Percentiles rank a stretch among this genome's conserved stretches.
Conservation (phyloP, 2,888 invertebrate species). For the Ischnura elegans region DNA sequence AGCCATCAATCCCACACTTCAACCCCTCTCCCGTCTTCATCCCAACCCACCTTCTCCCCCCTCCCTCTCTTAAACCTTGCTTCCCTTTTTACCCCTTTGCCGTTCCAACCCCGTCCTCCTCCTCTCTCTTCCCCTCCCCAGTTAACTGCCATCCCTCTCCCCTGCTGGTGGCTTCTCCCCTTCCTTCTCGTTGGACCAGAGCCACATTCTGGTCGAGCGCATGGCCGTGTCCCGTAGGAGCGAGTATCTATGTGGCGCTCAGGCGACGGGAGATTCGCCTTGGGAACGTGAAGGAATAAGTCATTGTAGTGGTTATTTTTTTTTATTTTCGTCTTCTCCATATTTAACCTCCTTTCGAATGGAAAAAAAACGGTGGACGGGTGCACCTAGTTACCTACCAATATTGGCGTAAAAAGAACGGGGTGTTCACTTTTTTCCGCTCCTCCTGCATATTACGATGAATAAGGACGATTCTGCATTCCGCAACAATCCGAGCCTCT, state of each 20-base stretch:
- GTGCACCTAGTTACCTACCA: too few relatives aligned
- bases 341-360: neutral
- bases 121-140: neutral
- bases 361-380: neutral
- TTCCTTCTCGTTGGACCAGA: neutral
- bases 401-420: too few relatives aligned
- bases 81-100: neutral
- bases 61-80: neutral
- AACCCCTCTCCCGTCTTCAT: too few relatives aligned
- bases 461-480: too few relatives aligned
- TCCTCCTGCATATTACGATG: too few relatives aligned
- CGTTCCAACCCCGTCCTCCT: neutral
- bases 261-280: neutral
- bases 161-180: neutral
- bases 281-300: neutral
- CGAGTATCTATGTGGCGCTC: neutral
- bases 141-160: neutral
- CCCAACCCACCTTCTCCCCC: neutral
- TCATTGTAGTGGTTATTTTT: neutral
- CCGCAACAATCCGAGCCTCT: too few relatives aligned
- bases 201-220: conserved; percentile 1
- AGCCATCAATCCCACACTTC: conserved; percentile 7
- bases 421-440: too few relatives aligned
- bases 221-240: neutral
- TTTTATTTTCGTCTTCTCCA: neutral